Conservation (phyloP, 2,797 vertebrate species). For the Dicrostonyx torquatus region DNA sequence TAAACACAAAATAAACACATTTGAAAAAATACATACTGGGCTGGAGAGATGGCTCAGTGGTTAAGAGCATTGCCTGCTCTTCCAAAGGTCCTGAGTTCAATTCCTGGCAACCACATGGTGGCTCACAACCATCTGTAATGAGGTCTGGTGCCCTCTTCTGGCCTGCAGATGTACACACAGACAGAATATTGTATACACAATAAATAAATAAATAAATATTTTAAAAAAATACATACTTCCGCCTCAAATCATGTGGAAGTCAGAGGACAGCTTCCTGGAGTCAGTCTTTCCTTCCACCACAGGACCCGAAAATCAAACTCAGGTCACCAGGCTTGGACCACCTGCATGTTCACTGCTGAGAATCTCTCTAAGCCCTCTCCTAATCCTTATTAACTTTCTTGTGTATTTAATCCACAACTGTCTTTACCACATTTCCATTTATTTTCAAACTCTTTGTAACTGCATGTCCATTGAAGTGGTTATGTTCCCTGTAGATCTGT, state of each 20-base stretch:
- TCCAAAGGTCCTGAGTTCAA: too few species aligned
- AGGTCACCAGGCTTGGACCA: background rate
- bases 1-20: background rate
- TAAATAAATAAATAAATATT: too few species aligned
- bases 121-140: too few species aligned
- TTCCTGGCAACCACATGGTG: too few species aligned
- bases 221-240: background rate
- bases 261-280: background rate
- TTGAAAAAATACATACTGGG: too few species aligned
- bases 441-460: background rate
- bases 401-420: background rate
- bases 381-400: constrained; percentile 10
- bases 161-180: too few species aligned
- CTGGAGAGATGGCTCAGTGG: too few species aligned
- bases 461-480: background rate
- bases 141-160: too few species aligned
- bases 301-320: background rate
- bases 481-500: background rate
- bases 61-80: too few species aligned
- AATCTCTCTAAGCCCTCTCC: background rate
- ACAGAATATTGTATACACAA: too few species aligned
- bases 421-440: background rate
- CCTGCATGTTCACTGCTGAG: background rate
- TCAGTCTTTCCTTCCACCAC: background rate
- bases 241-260: background rate